These are phyloP conservation scores for Ciconia maguari DNA, from an alignment of 2,113 vertebrate species.

Conservation along the genomic window DNA sequence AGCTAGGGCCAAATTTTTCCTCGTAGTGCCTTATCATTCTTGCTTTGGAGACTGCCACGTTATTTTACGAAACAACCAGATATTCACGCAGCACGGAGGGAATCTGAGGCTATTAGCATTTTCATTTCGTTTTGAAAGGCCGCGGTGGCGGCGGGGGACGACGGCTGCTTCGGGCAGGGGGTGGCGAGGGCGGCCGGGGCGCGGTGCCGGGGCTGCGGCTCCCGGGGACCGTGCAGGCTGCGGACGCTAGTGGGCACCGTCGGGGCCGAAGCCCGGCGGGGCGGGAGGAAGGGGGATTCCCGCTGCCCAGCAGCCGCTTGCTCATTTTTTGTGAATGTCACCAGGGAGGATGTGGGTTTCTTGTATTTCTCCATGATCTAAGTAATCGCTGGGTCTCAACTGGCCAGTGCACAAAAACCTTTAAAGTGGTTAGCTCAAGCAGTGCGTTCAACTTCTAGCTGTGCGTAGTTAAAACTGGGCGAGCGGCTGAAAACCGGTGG, in stretches of 20 bases:
- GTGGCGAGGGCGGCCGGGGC: background rate
- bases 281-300: background rate
- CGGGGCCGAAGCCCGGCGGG: background rate
- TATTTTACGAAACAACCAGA: background rate
- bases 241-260: background rate
- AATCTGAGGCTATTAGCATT: background rate
- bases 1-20: background rate
- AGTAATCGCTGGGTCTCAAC: background rate
- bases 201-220: no score
- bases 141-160: background rate
- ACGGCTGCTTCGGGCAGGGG: background rate
- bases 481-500: background rate
- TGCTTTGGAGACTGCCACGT: background rate
- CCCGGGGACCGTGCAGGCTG: background rate
- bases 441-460: background rate
- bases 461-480: background rate
- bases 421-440: slow-evolving; percentile 4
- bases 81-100: background rate
- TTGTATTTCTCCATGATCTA: slow-evolving; percentile 44
- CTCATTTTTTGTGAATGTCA: slow-evolving; percentile 25
- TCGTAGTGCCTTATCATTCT: background rate
- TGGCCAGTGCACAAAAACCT: background rate
- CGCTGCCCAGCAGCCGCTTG: background rate
- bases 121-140: background rate
- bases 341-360: slow-evolving; percentile 52